Evolutionary conservation across 2,113 vertebrate genomes (phyloP).

Genomic region (Hippocampus mohnikei): DNA sequence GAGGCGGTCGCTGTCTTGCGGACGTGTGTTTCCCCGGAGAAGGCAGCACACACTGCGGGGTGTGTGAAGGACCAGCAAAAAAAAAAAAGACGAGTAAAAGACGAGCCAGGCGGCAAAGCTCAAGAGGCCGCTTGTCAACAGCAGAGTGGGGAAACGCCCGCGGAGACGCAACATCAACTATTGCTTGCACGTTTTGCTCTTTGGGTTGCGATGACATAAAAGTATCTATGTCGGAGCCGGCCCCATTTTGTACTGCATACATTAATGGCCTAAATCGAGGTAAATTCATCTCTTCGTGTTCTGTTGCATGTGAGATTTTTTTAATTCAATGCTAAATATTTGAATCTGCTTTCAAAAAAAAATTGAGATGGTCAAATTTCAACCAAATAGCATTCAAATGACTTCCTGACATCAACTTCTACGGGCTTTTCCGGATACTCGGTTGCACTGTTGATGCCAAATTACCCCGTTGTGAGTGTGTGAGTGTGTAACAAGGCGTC

Average conservation of each 20-base stretch:
- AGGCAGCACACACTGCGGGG: slow-evolving; percentile 19
- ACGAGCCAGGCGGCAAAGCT: slow-evolving; percentile 25
- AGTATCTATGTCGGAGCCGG: background rate
- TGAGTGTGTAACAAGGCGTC: slow-evolving; percentile 47
- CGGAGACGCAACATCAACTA: background rate
- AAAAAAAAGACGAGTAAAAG: slow-evolving; percentile 13
- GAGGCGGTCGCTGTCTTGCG: slow-evolving; percentile 23
- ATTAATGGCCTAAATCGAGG: no score
- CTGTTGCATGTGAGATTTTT: no score
- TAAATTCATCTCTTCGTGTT: no score
- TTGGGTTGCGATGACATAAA: background rate
- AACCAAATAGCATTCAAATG: background rate
- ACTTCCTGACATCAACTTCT: background rate
- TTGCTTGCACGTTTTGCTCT: background rate
- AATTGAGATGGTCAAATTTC: no score
- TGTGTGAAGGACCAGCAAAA: slow-evolving; percentile 24
- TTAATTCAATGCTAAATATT: background rate
- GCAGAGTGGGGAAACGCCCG: slow-evolving; percentile 20
- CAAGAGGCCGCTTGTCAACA: slow-evolving; percentile 43
- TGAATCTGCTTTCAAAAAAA: background rate
- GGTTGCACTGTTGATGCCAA: slow-evolving; percentile 11
- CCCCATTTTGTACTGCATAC: no score
- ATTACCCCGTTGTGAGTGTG: background rate
- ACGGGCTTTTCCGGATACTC: background rate
- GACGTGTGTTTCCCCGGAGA: slow-evolving; percentile 21